Conservation (phyloP, 2,797 vertebrate genomes). For the Phrynocephalus vlangalii region DNA sequence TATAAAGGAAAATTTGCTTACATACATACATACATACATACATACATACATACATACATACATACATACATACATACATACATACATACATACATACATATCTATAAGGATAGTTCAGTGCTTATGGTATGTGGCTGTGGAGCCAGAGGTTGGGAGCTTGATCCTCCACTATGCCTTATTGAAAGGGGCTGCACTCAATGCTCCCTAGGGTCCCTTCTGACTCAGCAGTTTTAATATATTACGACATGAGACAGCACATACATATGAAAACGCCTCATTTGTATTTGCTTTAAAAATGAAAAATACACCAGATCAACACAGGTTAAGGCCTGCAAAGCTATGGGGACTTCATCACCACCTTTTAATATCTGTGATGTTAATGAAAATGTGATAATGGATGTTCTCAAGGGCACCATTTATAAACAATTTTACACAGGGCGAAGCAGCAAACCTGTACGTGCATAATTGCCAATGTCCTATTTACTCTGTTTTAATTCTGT, state of each 20-base stretch:
- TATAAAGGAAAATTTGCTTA: no score
- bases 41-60: no score
- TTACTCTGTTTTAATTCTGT: slow-evolving; percentile 70
- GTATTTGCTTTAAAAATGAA: slow-evolving; percentile 84
- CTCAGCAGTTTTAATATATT: no score
- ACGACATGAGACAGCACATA: background rate
- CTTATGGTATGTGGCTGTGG: no score
- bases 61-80: no score
- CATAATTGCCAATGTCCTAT: slow-evolving; percentile 68
- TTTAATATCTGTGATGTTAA: slow-evolving; percentile 76
- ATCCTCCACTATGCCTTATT: no score
- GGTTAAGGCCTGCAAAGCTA: slow-evolving; percentile 76
- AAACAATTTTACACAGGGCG: slow-evolving; percentile 71
- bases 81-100: no score
- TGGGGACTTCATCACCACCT: slow-evolving; percentile 70
- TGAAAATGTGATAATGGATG: slow-evolving; percentile 81
- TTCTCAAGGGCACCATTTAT: slow-evolving; percentile 77
- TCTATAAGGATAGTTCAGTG: no score
- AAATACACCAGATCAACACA: slow-evolving; percentile 77
- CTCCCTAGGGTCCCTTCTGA: no score
- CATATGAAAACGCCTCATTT: slow-evolving; percentile 15
- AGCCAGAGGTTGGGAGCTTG: no score
- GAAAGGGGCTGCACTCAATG: no score
- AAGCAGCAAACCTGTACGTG: slow-evolving; percentile 49
- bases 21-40: no score